Evolutionary conservation across 2,113 vertebrate species (phyloP).

Genomic region (Cebus imitator): DNA sequence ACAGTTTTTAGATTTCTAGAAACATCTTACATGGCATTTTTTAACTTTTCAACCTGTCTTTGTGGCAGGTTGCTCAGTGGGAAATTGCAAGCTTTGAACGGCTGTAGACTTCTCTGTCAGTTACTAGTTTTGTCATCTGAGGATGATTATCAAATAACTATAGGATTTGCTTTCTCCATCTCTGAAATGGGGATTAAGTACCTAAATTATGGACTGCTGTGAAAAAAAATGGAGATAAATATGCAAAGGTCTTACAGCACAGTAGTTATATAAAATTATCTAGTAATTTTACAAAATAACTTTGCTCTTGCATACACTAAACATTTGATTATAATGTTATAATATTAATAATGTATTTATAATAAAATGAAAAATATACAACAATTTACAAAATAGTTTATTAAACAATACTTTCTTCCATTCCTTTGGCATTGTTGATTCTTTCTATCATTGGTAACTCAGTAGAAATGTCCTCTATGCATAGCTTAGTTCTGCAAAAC

Average conservation of each 20-base stretch:
- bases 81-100: neutral
- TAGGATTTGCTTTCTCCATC: neutral
- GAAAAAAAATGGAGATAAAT: slow-evolving; percentile 20
- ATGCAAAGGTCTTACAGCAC: neutral
- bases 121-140: neutral
- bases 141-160: neutral
- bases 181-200: neutral
- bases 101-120: neutral
- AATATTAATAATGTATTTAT: neutral
- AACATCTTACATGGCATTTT: neutral
- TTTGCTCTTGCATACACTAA: neutral
- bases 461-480: neutral
- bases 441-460: neutral
- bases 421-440: neutral
- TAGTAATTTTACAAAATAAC: neutral
- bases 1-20: neutral
- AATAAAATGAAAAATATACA: neutral
- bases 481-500: neutral
- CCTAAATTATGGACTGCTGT: neutral
- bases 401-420: neutral
- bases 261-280: neutral
- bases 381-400: neutral
- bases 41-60: neutral
- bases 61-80: neutral
- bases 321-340: neutral